These are phyloP conservation scores for Lasioglossum leucozonium DNA, from an alignment of 2,888 invertebrate species.

Conservation along the genomic window DNA sequence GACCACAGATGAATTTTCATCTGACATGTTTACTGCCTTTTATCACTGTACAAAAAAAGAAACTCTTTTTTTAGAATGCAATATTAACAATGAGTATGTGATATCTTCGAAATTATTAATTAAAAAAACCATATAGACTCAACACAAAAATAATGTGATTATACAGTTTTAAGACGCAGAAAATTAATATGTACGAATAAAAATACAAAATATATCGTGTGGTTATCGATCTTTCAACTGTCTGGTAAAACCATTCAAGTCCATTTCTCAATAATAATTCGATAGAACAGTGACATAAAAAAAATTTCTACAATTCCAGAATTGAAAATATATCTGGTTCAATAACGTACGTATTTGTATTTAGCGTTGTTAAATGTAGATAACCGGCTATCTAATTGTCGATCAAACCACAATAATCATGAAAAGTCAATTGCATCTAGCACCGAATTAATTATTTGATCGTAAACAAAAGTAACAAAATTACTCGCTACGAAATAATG, in stretches of 20 bases:
- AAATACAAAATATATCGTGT: slow-evolving; percentile 8
- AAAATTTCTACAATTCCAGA: neutral
- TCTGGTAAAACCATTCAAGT: slow-evolving; percentile 19
- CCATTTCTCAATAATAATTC: slow-evolving; percentile 13
- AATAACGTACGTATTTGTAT: neutral
- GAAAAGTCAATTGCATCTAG: slow-evolving; percentile 1
- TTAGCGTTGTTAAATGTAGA: slow-evolving; percentile 6
- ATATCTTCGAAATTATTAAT: slow-evolving; percentile 5
- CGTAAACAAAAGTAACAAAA: neutral
- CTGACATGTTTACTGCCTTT: slow-evolving; percentile 79
- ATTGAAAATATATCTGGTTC: slow-evolving; percentile 1
- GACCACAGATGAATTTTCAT: slow-evolving; percentile 82
- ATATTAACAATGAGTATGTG: neutral
- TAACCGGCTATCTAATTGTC: slow-evolving; percentile 27
- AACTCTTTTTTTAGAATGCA: neutral
- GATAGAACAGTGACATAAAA: neutral
- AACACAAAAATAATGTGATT: neutral
- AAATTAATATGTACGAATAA: neutral
- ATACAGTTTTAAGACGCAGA: neutral
- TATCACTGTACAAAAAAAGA: slow-evolving; percentile 51
- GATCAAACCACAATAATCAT: slow-evolving; percentile 32
- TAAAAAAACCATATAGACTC: too few relatives aligned
- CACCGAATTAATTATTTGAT: neutral
- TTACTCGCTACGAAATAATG: neutral
- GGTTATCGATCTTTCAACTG: slow-evolving; percentile 39